phyloP scores from a whole-genome alignment of 1,140 invertebrate genomes.

The Whitmania pigra region DNA sequence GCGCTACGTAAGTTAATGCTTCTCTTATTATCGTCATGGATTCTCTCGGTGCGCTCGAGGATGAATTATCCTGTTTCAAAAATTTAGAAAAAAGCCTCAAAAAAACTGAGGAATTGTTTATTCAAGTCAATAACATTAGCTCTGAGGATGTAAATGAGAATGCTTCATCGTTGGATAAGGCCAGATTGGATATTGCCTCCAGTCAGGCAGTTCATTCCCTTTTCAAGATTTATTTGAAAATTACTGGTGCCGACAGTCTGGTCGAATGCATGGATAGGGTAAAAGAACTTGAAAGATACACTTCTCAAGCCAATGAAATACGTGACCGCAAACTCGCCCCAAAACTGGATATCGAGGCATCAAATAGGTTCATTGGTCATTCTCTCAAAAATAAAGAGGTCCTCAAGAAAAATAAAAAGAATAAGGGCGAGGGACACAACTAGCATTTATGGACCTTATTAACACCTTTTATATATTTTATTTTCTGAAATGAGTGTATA shows the following conservation, averaged over 20 bases:
- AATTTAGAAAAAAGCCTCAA: too few relatives aligned
- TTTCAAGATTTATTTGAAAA: neutral
- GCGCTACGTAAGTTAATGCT: too few relatives aligned
- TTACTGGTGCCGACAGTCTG: neutral
- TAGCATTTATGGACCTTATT: too few relatives aligned
- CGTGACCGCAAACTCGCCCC: neutral
- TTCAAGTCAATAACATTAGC: neutral
- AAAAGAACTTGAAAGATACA: neutral
- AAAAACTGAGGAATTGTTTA: too few relatives aligned
- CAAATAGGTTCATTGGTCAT: neutral
- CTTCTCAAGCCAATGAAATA: neutral
- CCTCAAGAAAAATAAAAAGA: too few relatives aligned
- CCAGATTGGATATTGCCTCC: neutral
- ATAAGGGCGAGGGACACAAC: too few relatives aligned
- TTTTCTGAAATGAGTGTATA: too few relatives aligned
- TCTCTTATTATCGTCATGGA: too few relatives aligned
- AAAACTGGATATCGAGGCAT: neutral
- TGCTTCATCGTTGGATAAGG: neutral
- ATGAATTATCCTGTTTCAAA: too few relatives aligned
- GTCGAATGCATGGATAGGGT: neutral
- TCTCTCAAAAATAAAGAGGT: neutral
- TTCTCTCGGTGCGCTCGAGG: too few relatives aligned
- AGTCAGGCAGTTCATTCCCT: neutral
- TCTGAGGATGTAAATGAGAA: neutral
- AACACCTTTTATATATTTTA: too few relatives aligned